These are phyloP conservation scores for Endotricha flammealis DNA, from an alignment of 2,888 invertebrate genomes.

Conservation along the genomic window DNA sequence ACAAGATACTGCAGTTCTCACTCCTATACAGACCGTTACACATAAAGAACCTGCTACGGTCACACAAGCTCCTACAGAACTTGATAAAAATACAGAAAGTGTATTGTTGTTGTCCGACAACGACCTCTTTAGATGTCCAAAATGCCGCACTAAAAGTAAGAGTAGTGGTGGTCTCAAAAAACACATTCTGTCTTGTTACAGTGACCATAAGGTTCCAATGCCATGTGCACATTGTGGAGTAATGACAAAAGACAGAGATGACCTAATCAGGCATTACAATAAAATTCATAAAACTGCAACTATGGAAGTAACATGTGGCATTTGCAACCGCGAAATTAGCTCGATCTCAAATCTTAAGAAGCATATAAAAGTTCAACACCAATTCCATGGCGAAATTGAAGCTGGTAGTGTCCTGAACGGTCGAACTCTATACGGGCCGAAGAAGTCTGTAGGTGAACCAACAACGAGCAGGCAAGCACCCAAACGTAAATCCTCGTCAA, in stretches of 20 bases:
- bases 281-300: constrained; percentile 14
- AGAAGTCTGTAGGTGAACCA: constrained; percentile 3
- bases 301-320: constrained; percentile 27
- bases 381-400: background rate
- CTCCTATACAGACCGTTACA: no score
- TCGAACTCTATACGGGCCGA: background rate
- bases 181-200: constrained; percentile 31
- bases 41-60: no score
- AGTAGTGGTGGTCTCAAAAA: constrained; percentile 32
- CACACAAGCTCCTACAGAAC: no score
- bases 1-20: no score
- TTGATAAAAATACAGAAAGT: background rate
- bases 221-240: constrained; percentile 28
- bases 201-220: constrained; percentile 9
- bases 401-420: background rate
- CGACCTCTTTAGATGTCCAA: constrained; percentile 39
- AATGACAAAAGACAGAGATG: constrained; percentile 14
- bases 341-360: constrained; percentile 22
- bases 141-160: constrained; percentile 31
- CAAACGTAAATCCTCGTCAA: constrained; percentile 26
- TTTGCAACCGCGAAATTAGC: constrained; percentile 26
- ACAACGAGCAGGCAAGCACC: constrained; percentile 16
- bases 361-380: constrained; percentile 35
- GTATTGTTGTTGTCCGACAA: no score
- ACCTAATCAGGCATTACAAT: constrained; percentile 38